phyloP scores from a whole-genome alignment of 2,797 vertebrate genomes.

The Lutjanus argentimaculatus region DNA sequence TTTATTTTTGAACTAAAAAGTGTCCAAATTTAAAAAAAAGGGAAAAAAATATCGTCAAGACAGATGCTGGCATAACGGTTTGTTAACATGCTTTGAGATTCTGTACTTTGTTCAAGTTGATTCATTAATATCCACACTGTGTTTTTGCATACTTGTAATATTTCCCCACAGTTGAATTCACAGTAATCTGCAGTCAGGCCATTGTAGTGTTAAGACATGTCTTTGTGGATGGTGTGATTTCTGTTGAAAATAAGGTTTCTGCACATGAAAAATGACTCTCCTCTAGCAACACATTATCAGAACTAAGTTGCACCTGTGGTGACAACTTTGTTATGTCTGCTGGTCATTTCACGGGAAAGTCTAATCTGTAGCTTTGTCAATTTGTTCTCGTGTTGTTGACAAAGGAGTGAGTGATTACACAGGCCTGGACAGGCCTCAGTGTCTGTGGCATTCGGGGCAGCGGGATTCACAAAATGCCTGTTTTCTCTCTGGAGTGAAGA shows the following conservation, averaged over 20 bases:
- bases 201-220: not conserved
- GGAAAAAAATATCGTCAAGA: not conserved
- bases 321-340: constrained; percentile 65
- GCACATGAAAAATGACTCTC: not conserved
- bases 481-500: constrained; percentile 43
- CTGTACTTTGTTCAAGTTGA: not conserved
- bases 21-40: not conserved
- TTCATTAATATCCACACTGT: not conserved
- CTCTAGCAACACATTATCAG: constrained; percentile 2
- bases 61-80: not conserved
- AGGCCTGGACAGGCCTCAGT: constrained; percentile 73
- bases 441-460: constrained; percentile 72
- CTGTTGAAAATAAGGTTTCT: not conserved
- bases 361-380: constrained; percentile 67
- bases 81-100: not conserved
- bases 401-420: constrained; percentile 67
- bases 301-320: constrained; percentile 50
- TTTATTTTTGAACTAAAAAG: not conserved
- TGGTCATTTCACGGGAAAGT: constrained; percentile 47
- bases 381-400: constrained; percentile 66
- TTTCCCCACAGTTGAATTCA: constrained; percentile 5
- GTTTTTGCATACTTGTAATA: not conserved
- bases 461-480: constrained; percentile 50
- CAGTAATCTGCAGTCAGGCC: constrained; percentile 2
- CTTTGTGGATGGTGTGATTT: constrained; percentile 21